A percentile compares a stretch with the other conserved stretches of the same genome.
These are phyloP conservation scores for Drosophila anomelani DNA, from an alignment of 2,888 invertebrate genomes.

Conservation along the genomic window DNA sequence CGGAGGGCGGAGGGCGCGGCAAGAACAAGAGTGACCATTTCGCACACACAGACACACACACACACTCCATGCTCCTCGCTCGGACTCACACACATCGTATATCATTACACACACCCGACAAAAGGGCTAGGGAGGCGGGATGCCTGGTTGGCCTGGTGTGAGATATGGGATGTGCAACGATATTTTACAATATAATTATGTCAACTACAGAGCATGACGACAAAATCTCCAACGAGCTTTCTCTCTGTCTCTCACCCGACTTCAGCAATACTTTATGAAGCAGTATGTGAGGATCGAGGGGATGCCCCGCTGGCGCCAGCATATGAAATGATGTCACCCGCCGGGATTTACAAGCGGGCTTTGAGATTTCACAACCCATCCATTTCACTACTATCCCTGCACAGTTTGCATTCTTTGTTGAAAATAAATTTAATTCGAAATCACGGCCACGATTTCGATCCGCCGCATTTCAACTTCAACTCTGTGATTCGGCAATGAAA, in stretches of 20 bases:
- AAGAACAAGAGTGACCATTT: slow-evolving; percentile 35
- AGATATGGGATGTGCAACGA: slow-evolving; percentile 55
- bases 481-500: neutral
- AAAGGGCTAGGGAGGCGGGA: neutral
- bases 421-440: slow-evolving; percentile 22
- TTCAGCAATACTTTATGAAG: slow-evolving; percentile 68
- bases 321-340: slow-evolving; percentile 76
- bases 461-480: too few species aligned
- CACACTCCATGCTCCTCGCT: slow-evolving; percentile 18
- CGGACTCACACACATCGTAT: slow-evolving; percentile 59
- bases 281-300: neutral
- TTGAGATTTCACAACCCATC: slow-evolving; percentile 34
- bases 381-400: neutral
- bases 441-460: slow-evolving; percentile 1
- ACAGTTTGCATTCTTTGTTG: slow-evolving; percentile 28
- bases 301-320: slow-evolving; percentile 52
- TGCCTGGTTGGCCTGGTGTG: neutral
- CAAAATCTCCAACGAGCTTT: slow-evolving; percentile 69
- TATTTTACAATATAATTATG: slow-evolving; percentile 81
- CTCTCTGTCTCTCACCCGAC: slow-evolving; percentile 32
- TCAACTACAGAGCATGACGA: slow-evolving; percentile 63
- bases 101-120: slow-evolving; percentile 44
- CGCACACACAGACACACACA: slow-evolving; percentile 40
- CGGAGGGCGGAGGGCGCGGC: neutral
- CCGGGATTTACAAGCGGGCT: slow-evolving; percentile 59